phyloP scores from a whole-genome alignment of 2,113 vertebrate species.

The Sinocyclocheilus anshuiensis region DNA sequence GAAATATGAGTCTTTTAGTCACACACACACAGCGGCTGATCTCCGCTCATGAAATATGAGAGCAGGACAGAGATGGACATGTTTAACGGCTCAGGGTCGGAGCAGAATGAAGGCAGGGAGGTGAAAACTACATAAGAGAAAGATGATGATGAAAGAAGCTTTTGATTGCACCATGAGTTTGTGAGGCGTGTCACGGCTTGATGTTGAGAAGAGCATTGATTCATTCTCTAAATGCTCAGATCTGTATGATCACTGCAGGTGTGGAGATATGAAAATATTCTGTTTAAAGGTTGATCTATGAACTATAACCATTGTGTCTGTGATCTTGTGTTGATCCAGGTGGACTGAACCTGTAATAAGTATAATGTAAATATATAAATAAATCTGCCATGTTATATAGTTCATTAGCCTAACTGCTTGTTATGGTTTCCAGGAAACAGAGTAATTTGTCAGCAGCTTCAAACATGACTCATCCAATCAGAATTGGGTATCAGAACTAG shows the following conservation, averaged over 20 bases:
- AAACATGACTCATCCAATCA: not conserved
- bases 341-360: not conserved
- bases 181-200: not conserved
- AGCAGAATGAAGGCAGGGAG: too few species aligned
- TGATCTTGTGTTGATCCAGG: not conserved
- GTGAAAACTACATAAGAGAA: too few species aligned
- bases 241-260: not conserved
- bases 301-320: not conserved
- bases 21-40: not conserved
- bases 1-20: not conserved
- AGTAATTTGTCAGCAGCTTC: not conserved
- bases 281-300: not conserved
- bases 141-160: too few species aligned
- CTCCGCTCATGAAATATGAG: conserved; percentile 1
- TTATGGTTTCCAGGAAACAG: not conserved
- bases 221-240: not conserved
- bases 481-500: not conserved
- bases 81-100: not conserved
- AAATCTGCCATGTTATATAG: not conserved
- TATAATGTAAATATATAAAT: not conserved
- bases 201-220: not conserved
- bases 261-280: not conserved
- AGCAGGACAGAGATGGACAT: not conserved
- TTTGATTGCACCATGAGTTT: not conserved
- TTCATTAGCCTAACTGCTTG: not conserved